Evolutionary conservation across 1,140 invertebrate species (phyloP).

Genomic region (Drosophila setifemur): DNA sequence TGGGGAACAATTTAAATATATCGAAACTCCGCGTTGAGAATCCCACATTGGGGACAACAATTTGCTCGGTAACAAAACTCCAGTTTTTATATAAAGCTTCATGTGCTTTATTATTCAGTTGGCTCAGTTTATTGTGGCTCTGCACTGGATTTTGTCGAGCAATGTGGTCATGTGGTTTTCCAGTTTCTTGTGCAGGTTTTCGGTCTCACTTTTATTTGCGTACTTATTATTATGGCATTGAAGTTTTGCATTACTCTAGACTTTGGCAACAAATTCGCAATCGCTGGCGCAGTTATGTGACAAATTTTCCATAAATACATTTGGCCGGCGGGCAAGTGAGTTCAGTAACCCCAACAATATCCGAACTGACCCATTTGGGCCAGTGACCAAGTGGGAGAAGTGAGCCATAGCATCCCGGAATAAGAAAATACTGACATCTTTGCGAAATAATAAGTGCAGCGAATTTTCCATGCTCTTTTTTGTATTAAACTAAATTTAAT

Average conservation of each 20-base stretch:
- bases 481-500: not conserved
- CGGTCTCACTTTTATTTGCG: conserved; percentile 41
- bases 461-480: not conserved
- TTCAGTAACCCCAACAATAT: conserved; percentile 39
- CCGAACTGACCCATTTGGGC: conserved; percentile 48
- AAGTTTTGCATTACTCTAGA: conserved; percentile 53
- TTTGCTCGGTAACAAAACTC: conserved; percentile 1
- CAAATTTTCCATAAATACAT: conserved; percentile 48
- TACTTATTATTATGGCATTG: conserved; percentile 50
- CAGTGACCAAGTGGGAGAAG: conserved; percentile 20
- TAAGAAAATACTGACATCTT: not conserved
- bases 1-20: not conserved
- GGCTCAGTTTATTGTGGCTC: conserved; percentile 8
- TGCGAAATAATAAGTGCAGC: no score
- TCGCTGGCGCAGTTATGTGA: conserved; percentile 30
- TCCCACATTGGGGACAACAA: not conserved
- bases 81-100: not conserved
- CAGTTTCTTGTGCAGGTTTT: conserved; percentile 43
- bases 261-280: not conserved
- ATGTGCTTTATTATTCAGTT: conserved; percentile 23
- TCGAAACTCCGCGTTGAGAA: not conserved
- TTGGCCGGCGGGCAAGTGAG: conserved; percentile 28
- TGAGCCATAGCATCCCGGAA: conserved; percentile 14
- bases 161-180: conserved; percentile 71
- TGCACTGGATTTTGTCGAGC: not conserved